Conservation (phyloP, 1,140 invertebrate genomes). For the Caerostris extrusa region DNA sequence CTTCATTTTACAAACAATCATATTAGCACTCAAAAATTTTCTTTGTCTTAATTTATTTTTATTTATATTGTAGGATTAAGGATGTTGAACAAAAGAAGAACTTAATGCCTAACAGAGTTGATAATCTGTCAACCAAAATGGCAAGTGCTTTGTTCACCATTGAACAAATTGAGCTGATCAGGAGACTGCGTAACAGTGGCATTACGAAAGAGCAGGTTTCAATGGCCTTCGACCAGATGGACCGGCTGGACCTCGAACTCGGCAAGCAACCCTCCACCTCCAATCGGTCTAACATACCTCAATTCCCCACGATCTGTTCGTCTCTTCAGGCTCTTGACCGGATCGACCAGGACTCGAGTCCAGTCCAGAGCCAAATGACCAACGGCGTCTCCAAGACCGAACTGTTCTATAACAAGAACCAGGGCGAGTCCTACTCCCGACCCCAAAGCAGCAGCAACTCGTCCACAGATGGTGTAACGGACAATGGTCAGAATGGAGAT, state of each 20-base stretch:
- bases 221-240: conserved; percentile 81
- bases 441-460: conserved; percentile 77
- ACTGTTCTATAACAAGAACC: conserved; percentile 58
- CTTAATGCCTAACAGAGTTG: conserved; percentile 77
- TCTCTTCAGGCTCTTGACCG: conserved; percentile 68
- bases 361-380: conserved; percentile 40
- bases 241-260: conserved; percentile 80
- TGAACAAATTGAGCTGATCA: conserved; percentile 82
- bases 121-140: conserved; percentile 77
- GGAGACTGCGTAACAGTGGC: conserved; percentile 81
- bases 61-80: conserved; percentile 26
- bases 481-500: conserved; percentile 73
- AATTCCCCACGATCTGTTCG: conserved; percentile 80
- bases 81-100: conserved; percentile 55
- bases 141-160: conserved; percentile 80
- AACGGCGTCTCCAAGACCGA: conserved; percentile 49
- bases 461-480: conserved; percentile 72
- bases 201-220: conserved; percentile 82
- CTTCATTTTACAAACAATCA: no score
- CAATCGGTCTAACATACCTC: conserved; percentile 78
- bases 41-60: not conserved
- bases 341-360: conserved; percentile 58
- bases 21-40: not conserved
- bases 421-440: conserved; percentile 61
- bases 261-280: conserved; percentile 67